phyloP scores from a whole-genome alignment of 2,113 vertebrate species.

The Coracopsis vasa region DNA sequence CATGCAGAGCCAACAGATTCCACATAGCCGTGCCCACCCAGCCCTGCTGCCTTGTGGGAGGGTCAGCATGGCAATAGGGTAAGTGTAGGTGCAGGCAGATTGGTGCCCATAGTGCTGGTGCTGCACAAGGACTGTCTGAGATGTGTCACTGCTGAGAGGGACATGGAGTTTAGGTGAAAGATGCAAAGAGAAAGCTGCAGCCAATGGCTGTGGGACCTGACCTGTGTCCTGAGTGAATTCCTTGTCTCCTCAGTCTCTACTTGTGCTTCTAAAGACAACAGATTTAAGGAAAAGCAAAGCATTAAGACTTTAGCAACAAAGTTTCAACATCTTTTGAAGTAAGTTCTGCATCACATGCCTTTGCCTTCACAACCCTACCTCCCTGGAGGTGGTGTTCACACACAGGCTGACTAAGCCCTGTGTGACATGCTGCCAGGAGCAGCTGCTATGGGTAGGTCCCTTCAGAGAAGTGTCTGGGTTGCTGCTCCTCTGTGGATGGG shows the following conservation, averaged over 20 bases:
- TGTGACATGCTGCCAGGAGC: background rate
- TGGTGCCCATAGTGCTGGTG: background rate
- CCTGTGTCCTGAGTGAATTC: background rate
- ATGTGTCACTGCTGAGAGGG: background rate
- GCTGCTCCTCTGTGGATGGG: background rate
- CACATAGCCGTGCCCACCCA: background rate
- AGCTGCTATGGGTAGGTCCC: background rate
- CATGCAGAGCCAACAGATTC: background rate
- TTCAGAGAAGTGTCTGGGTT: background rate
- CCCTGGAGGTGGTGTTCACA: background rate
- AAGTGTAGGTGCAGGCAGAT: background rate
- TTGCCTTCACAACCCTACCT: background rate
- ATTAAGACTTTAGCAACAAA: background rate
- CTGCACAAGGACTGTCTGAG: background rate
- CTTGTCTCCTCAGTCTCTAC: background rate
- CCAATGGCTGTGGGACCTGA: background rate
- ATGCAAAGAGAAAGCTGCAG: background rate
- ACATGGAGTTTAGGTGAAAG: rapidly evolving
- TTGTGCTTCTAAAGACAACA: background rate
- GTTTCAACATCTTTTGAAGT: background rate
- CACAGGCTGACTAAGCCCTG: background rate
- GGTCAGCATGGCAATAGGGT: background rate
- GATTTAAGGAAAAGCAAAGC: background rate
- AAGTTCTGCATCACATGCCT: background rate
- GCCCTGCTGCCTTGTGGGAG: background rate